Conservation (phyloP, 2,888 invertebrate genomes). For the Ganaspis brasiliensis region DNA sequence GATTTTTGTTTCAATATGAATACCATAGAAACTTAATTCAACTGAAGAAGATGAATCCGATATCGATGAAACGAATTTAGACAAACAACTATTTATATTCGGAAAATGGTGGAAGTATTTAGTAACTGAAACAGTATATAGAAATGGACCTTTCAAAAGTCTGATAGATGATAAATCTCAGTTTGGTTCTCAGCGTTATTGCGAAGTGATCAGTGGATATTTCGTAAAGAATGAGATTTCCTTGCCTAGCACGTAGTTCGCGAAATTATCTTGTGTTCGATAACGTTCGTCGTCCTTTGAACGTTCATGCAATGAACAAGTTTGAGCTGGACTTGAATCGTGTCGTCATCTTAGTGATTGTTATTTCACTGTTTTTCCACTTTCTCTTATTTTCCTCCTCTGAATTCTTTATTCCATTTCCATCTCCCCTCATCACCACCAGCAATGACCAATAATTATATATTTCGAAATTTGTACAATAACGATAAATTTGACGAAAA, state of each 20-base stretch:
- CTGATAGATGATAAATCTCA: conserved; percentile 8
- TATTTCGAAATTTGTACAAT: not conserved
- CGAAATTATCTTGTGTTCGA: conserved; percentile 57
- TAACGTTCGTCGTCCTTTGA: conserved; percentile 60
- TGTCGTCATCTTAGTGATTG: conserved; percentile 35
- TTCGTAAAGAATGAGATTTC: conserved; percentile 42
- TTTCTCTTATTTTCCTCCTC: conserved; percentile 4
- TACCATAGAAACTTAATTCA: not conserved
- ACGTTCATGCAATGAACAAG: conserved; percentile 53
- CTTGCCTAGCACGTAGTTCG: conserved; percentile 51
- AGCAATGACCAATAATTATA: no score
- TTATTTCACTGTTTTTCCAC: not conserved
- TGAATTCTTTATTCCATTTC: not conserved
- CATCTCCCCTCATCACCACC: not conserved
- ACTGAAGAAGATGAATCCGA: not conserved
- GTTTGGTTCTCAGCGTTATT: conserved; percentile 17
- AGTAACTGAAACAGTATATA: not conserved
- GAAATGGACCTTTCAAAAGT: conserved; percentile 29
- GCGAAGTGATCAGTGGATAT: conserved; percentile 60
- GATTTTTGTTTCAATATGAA: not conserved
- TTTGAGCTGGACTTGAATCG: conserved; percentile 10
- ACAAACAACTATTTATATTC: not conserved
- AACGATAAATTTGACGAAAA: not conserved
- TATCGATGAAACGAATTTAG: not conserved
- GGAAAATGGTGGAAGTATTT: conserved; percentile 7